Evolutionary conservation across 1,140 invertebrate species (phyloP).

Genomic region (Pollicipes pollicipes): DNA sequence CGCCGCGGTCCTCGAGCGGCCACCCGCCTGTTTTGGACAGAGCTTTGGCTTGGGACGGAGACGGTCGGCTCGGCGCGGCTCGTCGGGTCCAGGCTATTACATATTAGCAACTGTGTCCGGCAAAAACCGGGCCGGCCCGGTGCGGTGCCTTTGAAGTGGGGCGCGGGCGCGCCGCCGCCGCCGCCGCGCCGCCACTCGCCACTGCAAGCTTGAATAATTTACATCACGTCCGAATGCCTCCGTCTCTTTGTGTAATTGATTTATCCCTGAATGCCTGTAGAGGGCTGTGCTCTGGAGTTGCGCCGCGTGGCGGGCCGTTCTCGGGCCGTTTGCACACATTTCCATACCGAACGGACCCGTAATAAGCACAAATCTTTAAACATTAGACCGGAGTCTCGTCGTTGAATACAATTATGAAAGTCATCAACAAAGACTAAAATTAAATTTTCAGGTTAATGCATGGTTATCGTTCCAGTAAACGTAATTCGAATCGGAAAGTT

Average conservation of each 20-base stretch:
- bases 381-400: not conserved
- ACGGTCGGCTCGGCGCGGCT: too few species aligned
- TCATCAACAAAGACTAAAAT: not conserved
- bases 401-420: not conserved
- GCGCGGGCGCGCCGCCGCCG: too few species aligned
- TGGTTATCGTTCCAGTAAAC: not conserved
- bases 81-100: too few species aligned
- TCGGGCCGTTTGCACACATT: not conserved
- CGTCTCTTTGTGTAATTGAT: not conserved
- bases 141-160: not conserved
- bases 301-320: not conserved
- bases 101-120: not conserved
- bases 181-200: not conserved
- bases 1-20: too few species aligned
- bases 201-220: not conserved
- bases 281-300: not conserved
- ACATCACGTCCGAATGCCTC: not conserved
- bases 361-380: not conserved
- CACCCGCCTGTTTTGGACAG: not conserved
- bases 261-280: not conserved
- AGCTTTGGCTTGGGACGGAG: too few species aligned
- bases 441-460: not conserved
- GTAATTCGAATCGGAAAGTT: not conserved
- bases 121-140: not conserved
- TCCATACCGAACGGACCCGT: not conserved